These are phyloP conservation scores for Sylvilagus floridanus DNA, from an alignment of 2,797 vertebrate genomes.

Conservation along the genomic window DNA sequence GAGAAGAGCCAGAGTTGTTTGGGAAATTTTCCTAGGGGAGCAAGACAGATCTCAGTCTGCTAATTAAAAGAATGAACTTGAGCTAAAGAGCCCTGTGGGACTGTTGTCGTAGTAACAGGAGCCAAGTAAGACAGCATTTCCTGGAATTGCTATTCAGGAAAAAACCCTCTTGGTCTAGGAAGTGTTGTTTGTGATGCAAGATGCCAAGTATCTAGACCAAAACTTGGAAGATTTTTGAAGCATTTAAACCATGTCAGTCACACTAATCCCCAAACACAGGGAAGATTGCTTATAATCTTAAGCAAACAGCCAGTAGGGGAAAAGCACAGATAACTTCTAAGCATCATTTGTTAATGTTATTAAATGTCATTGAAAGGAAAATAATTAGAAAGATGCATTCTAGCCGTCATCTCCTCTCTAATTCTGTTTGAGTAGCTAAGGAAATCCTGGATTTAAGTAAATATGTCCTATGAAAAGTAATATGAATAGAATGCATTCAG, in stretches of 20 bases:
- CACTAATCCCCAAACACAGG: background rate
- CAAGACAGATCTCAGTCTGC: constrained; percentile 69
- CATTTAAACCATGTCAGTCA: background rate
- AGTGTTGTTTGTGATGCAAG: constrained; percentile 13
- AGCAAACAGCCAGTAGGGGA: constrained; percentile 38
- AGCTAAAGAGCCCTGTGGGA: constrained; percentile 75
- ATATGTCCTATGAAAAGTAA: constrained; percentile 2
- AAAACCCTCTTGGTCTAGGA: background rate
- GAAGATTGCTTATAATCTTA: constrained; percentile 7
- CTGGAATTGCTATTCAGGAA: constrained; percentile 26
- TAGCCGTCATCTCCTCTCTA: background rate
- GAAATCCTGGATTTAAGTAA: constrained; percentile 13
- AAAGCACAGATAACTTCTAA: constrained; percentile 56
- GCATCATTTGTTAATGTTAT: constrained; percentile 43
- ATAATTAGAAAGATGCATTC: constrained; percentile 38
- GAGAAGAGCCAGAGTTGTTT: constrained; percentile 46
- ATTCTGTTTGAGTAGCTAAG: constrained; percentile 6
- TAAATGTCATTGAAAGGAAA: constrained; percentile 46
- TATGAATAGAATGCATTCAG: background rate
- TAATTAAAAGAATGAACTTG: constrained; percentile 83
- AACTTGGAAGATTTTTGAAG: constrained; percentile 13
- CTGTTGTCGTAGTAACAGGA: constrained; percentile 84
- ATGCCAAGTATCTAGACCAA: constrained; percentile 41
- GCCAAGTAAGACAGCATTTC: constrained; percentile 50
- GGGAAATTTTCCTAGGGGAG: constrained; percentile 58